Base-by-base conservation (phyloP, 1,140 invertebrate genomes). In the Drosophila rufa region DNA sequence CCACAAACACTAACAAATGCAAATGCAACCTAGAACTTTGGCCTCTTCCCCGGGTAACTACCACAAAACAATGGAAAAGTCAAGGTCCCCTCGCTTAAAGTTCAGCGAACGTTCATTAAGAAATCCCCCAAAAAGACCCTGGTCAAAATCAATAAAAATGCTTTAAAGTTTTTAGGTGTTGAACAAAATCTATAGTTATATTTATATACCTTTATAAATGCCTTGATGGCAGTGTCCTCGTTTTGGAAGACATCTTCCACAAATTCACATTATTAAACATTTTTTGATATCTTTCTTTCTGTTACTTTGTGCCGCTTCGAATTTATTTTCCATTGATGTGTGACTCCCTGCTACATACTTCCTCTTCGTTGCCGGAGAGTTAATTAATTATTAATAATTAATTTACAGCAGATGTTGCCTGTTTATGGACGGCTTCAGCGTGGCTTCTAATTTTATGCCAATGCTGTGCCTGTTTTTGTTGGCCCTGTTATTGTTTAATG, bases 371-470 rank as follows among this genome's bases (percentile, higher is more conserved):
- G n/a, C 17, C 4, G 5, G 61, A 59, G 19, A 80, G 64, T 68
- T 66, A 77, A 74, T 77, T 80, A 84, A 84, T 83, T 80, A 87
- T 87, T 73, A 79, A 80, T 82, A 82, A 73, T 76, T 86, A 86
- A 79, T 86, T 70, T 58, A 62, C 25, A 62, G 22, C 82, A 86
- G 67, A 62, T 86, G 82, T 68, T 55, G 19, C 47, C 65, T 53
- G 38, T 43, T 19, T 38, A 46, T 46, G 19, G 19, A 4, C 45
- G 46, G 42, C 42, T n/a, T n/a, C n/a, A n/a, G n/a, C n/a, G n/a
- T n/a, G n/a, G n/a, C n/a, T 40, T 56, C 36, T 47, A 47, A 22
- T 75, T 66, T 43, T 38, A 75, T 65, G 51, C n/a, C n/a, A 14
- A 48, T 51, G 47, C 9, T 50, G 33, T 46, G 67, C 22, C 46